Base-by-base conservation (phyloP, 2,888 invertebrate species). In the Brenthis ino region DNA sequence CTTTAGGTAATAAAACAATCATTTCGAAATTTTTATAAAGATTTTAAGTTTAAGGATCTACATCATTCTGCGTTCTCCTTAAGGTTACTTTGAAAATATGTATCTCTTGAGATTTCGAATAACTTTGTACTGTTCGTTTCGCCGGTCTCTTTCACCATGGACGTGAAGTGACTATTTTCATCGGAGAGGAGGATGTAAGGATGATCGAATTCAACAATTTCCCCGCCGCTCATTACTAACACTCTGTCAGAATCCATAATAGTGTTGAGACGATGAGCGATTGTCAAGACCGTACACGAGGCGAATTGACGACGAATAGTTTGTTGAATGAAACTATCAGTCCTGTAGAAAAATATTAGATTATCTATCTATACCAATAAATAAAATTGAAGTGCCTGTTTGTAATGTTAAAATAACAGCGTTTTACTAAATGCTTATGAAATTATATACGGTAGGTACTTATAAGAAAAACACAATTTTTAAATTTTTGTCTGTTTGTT, bases 211-310 rank as follows among this genome's bases (percentile, higher is more conserved):
- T 96, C 96, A 69, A 88, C 84, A 6, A 88, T 93, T 57, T 93
- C 91, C 0, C 95, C 95, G 75, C 93, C 92, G 77, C 94, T 94
- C 88, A 95, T 92, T 8, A 95, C 94, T 11, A 95, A 78, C 91
- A 98, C 96, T 80, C 96, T 95, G 85, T 97, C 96, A 4, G 96
- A 97, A 87, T 98, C 98, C 95, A 98, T 94, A 78, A 98, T 97
- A 8, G 98, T 98, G 85, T 98, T 98, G 68, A 98, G 94, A 61
- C 98, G 95, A 87, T 98, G 98, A 12, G 98, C 98, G 57, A 98
- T 97, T 0, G 98, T 98, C 14, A 98, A 87, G 4, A 98, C 98
- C 0, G 98, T 98, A 82, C 97, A 98, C 1, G 95, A 86, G 11
- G 93, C 91, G 81, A 98, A 98, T 84, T 96, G 96, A 13, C 93